Evolutionary conservation across 1,140 invertebrate genomes (phyloP).

Genomic region (Drosophila oshimai): DNA sequence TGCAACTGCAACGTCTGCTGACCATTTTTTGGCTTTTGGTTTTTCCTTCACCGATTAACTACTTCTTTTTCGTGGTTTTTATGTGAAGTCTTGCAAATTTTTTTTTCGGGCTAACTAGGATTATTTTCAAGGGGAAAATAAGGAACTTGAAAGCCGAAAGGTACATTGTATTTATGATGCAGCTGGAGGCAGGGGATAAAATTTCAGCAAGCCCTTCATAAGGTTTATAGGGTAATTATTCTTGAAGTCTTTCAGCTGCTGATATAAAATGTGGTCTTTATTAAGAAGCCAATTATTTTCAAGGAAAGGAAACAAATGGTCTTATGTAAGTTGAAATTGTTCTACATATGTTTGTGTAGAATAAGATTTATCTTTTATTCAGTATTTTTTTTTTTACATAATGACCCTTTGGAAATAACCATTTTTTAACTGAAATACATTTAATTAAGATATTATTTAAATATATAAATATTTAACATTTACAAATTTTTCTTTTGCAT

Average conservation of each 20-base stretch:
- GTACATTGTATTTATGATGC: constrained; percentile 9
- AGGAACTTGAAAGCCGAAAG: constrained; percentile 3
- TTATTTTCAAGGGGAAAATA: constrained; percentile 44
- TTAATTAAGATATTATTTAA: neutral
- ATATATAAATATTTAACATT: neutral
- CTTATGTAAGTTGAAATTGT: too few species aligned
- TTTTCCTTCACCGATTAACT: constrained; percentile 57
- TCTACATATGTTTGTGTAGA: too few species aligned
- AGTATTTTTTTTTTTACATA: too few species aligned
- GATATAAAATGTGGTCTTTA: neutral
- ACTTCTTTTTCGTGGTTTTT: constrained; percentile 34
- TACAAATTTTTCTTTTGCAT: too few species aligned
- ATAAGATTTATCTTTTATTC: too few species aligned
- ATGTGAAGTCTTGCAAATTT: neutral
- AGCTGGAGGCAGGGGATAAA: neutral
- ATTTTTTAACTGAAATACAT: too few species aligned
- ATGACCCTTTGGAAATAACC: too few species aligned
- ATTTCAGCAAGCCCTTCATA: neutral
- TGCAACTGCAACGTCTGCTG: constrained; percentile 15
- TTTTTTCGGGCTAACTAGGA: constrained; percentile 15
- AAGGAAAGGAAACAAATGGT: neutral
- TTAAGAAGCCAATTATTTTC: neutral
- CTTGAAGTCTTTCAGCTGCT: neutral
- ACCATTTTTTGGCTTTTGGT: constrained; percentile 54
- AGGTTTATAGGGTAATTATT: neutral